Base-by-base conservation (phyloP, 2,888 invertebrate genomes). In the Nipponacmea schrenckii region DNA sequence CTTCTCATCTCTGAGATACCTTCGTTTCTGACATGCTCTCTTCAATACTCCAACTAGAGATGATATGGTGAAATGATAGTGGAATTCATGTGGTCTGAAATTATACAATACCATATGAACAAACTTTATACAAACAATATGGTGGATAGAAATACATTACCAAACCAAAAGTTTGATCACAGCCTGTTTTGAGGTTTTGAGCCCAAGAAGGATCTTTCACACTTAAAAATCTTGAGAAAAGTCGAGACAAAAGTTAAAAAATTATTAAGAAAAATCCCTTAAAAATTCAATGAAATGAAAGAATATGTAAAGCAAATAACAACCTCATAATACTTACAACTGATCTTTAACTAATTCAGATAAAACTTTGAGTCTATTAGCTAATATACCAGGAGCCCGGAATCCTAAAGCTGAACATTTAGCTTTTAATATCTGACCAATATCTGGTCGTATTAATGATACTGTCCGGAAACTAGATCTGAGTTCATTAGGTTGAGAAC, bases 331-430 rank as follows among this genome's bases (percentile, higher is more conserved):
- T 50, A 84, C 88, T 84, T 79, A 88, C 88, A 88, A 77, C 65
- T 85, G 85, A 77, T 88, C 88, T 70, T 80, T 84, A 67, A 83
- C 83, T 20, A 88, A 80, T 64, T 88, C 87, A 8, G 83, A 74
- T 27, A 89, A 77, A 27, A 86, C 81, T 68, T 85, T 86, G 17
- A 89, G 80, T 69, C 88, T 77, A 20, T 80, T 77, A 1, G 85
- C 86, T 15, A 89, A 81, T 7, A 88, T 81, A 15, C 75, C 70
- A 2, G 88, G 85, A n/a, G 85, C 83, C 67, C 85, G 84, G 80
- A 89, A 84, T 20, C 88, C 88, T 72, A 84, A 76, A 17, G 84
- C 78, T 5, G 86, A 81, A 77, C 87, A 88, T 73, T 87, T 88
- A 70, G 86, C 83, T 71, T 85, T 84, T 70, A 89, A 82, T 39